Evolutionary conservation across 2,113 vertebrate genomes (phyloP), one percentile per base, ranked within the genome.

Genomic region (Vidua chalybeata): DNA sequence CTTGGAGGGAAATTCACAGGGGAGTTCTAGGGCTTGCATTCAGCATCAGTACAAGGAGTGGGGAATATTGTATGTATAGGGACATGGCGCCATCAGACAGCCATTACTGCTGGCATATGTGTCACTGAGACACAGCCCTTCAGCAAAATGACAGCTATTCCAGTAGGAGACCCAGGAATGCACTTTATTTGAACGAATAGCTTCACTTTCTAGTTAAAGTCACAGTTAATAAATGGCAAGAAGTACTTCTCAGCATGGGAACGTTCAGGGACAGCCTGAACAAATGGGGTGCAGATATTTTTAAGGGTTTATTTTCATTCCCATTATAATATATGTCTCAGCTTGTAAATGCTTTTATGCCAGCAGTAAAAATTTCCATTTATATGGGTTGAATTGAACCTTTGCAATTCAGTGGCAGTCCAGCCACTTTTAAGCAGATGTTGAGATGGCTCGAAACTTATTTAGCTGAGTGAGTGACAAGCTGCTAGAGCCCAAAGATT

Each of bases 281-380:
- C 93, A 96, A 97, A 95, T 93, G 83, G 94, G 90, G 94, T 87
- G 94, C 90, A 96, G 96, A 93, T 93, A 96, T 95, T 89, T 96
- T 94, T 95, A 96, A 91, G 78, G 61, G 67, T 83, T 85, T 96
- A 89, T 96, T 80, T 86, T 89, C 82, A 66, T 92, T 87, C 77
- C 75, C 48, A 67, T 74, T 87, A 80, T 93, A 89, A 73, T 82
- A 73, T 46, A 89, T 54, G 51, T 59, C 73, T 72, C 84, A 91
- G 80, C 91, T 97, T 97, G 94, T 94, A 95, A 92, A 96, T 94
- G 80, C 18, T 92, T 93, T 95, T 96, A 95, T 94, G 87, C 91
- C 74, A 78, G 86, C 87, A 77, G 54, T 92, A 92, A 96, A 95
- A 87, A 78, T 92, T 93, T 76, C 88, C 92, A 90, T 71, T 73